Evolutionary conservation across 2,113 vertebrate species (phyloP).

Genomic region (Galemys pyrenaicus): DNA sequence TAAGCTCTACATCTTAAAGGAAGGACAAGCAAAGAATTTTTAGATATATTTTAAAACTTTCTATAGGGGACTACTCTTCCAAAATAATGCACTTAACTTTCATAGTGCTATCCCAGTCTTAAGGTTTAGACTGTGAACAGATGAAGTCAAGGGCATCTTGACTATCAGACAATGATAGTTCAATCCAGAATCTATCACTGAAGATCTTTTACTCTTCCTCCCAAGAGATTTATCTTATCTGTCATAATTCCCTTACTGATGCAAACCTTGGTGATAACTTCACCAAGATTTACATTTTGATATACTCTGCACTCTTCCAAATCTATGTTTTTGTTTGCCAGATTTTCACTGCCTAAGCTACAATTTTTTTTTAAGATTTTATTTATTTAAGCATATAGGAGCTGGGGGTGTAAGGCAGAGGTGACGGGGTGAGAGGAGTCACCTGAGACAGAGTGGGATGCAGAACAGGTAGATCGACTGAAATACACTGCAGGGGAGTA

Average conservation of each 20-base stretch:
- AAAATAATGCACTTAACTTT: background rate
- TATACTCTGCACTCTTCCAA: background rate
- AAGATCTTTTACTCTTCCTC: background rate
- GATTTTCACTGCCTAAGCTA: background rate
- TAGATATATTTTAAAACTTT: background rate
- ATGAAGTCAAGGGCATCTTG: background rate
- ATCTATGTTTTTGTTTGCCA: background rate
- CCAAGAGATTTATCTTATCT: background rate
- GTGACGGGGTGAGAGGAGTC: too few species aligned
- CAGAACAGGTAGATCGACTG: too few species aligned
- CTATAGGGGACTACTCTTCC: background rate
- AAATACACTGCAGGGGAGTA: too few species aligned
- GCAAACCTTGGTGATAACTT: too few species aligned
- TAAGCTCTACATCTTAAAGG: background rate
- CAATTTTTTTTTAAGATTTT: too few species aligned
- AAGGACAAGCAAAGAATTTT: background rate
- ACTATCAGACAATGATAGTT: background rate
- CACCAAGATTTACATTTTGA: background rate
- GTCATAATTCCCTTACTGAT: background rate
- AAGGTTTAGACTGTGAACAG: background rate
- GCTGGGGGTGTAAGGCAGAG: too few species aligned
- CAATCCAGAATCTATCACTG: background rate
- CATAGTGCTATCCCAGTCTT: background rate
- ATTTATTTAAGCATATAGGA: too few species aligned
- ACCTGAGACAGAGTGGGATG: too few species aligned